phyloP scores from a whole-genome alignment of 2,797 vertebrate species.

The Arnoldichthys spilopterus region DNA sequence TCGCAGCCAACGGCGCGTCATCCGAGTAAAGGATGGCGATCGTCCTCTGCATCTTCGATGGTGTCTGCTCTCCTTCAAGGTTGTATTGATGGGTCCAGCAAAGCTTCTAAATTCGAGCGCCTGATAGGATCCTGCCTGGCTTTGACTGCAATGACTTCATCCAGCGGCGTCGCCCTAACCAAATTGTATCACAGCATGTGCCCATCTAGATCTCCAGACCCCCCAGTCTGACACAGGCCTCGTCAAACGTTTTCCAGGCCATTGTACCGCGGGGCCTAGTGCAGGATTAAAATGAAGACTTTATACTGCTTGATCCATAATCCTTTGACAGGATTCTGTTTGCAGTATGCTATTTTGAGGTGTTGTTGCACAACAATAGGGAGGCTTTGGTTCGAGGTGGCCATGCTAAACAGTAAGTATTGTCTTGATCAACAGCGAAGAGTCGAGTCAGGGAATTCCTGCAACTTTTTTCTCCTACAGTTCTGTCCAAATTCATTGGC shows the following conservation, averaged over 20 bases:
- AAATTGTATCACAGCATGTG: constrained; percentile 28
- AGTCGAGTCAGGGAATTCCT: constrained; percentile 5
- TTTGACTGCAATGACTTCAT: constrained; percentile 11
- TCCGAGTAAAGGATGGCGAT: constrained; percentile 50
- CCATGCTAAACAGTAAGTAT: not conserved
- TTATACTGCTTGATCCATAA: constrained; percentile 14
- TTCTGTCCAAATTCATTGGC: not conserved
- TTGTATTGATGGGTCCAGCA: constrained; percentile 35
- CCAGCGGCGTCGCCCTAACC: constrained; percentile 15
- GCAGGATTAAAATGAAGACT: constrained; percentile 10
- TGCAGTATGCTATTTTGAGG: constrained; percentile 19
- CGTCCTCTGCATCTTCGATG: constrained; percentile 7
- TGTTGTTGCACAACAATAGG: constrained; percentile 21
- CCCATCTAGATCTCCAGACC: constrained; percentile 18
- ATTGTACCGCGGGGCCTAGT: constrained; percentile 4
- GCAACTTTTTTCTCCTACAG: not conserved
- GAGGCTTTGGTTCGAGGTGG: constrained; percentile 11
- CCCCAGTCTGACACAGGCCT: constrained; percentile 3
- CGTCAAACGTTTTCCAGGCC: not conserved
- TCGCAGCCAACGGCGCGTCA: constrained; percentile 50
- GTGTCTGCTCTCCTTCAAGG: constrained; percentile 49
- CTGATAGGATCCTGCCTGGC: constrained; percentile 30
- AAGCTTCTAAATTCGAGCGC: constrained; percentile 14
- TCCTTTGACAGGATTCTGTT: constrained; percentile 11
- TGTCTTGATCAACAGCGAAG: constrained; percentile 7